phyloP scores from a whole-genome alignment of 1,140 invertebrate genomes.

The Nebria ingens region DNA sequence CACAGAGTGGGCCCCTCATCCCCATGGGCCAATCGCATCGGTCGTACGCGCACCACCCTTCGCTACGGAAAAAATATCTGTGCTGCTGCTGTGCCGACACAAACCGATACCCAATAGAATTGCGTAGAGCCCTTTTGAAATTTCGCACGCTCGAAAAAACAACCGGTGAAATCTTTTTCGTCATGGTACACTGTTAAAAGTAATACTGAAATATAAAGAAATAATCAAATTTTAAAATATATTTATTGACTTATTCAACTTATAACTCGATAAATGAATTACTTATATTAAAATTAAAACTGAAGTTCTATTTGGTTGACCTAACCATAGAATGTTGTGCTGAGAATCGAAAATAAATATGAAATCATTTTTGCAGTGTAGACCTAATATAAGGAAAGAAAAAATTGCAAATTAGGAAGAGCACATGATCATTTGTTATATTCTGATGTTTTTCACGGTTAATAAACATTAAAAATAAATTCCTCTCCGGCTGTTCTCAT shows the following conservation, averaged over 20 bases:
- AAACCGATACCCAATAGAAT: constrained; percentile 5
- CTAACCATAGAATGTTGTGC: too few species aligned
- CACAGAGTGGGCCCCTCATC: background rate
- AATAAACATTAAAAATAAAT: constrained; percentile 10
- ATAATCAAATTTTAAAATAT: too few species aligned
- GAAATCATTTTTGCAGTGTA: too few species aligned
- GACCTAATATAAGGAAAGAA: too few species aligned
- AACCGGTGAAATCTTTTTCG: constrained; percentile 9
- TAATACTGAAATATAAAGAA: too few species aligned
- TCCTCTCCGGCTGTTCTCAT: constrained; percentile 3
- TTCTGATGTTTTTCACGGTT: constrained; percentile 9
- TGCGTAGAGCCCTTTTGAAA: constrained; percentile 5
- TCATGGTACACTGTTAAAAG: too few species aligned
- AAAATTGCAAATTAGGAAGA: constrained; percentile 7
- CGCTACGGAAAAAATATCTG: background rate
- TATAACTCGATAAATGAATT: too few species aligned
- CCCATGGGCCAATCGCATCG: background rate
- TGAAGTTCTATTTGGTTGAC: too few species aligned
- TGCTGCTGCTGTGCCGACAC: background rate
- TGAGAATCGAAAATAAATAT: too few species aligned
- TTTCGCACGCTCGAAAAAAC: constrained; percentile 8
- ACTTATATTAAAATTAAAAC: too few species aligned
- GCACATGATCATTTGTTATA: constrained; percentile 6
- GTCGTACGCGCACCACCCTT: background rate
- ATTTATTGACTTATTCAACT: too few species aligned